Evolutionary conservation across 1,140 invertebrate genomes (phyloP), one percentile per base, ranked within the genome.

Genomic region (Fopius arisanus): DNA sequence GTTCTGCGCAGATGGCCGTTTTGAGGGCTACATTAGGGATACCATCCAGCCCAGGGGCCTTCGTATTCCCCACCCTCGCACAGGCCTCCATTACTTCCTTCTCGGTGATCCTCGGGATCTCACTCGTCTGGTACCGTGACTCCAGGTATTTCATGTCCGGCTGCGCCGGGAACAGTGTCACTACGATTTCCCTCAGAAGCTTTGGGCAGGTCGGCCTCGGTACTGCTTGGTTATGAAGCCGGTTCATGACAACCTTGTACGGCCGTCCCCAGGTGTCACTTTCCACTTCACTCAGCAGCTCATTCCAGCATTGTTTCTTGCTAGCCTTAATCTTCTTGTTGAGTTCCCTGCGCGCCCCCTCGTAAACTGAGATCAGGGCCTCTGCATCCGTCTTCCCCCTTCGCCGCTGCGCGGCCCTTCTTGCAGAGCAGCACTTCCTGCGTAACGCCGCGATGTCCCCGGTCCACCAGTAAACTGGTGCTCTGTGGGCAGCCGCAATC

Each of bases 11-110:
- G 10, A 63, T 54, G 0, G 67, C 40, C 2, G 63, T 28, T 63
- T 79, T 81, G 2, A 81, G 21, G 0, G 75, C 73, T 12, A 78
- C 77, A 1, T 76, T 59, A 0, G 82, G 79, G 0, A 86, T 70
- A 0, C 74, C 71, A 28, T 84, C 82, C 0, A 76, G 77, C 2
- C 84, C 84, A 3, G 83, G 81, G 0, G 82, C 82, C 40, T 80
- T 84, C 0, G 62, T 72, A 12, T 54, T 78, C 10, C 77, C 73
- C 0, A 85, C 31, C 12, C 28, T 76, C 0, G 7, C 12, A 7
- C 68, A 54, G 4, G 82, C 83, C 0, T 21, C 43, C 29, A 62
- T 31, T 48, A 79, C 16, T 33, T 72, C 73, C 26, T 75, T 75
- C 0, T 71, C 75, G 40, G 2, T 14, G 19, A 23, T 9, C 21